Evolutionary conservation across 1,140 invertebrate species (phyloP).

Genomic region (Apis laboriosa): DNA sequence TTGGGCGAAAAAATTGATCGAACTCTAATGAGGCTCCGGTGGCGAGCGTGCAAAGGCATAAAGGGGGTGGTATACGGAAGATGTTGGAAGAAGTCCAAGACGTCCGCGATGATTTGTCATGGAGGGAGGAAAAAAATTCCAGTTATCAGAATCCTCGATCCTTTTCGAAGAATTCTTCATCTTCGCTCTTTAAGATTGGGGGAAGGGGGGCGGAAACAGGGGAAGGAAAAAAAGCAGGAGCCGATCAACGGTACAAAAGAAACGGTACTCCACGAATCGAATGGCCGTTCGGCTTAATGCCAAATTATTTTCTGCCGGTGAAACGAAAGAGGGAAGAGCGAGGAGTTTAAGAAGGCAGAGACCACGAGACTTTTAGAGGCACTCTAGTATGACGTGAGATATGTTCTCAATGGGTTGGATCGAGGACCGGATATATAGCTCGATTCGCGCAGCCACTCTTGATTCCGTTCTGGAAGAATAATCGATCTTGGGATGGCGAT

Average conservation of each 20-base stretch:
- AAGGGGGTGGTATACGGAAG: not conserved
- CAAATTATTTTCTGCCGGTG: constrained; percentile 64
- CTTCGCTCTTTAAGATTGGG: not conserved
- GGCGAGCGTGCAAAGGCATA: constrained; percentile 1
- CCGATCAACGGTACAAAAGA: constrained; percentile 61
- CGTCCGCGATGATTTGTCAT: not conserved
- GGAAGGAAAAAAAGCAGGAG: constrained; percentile 27
- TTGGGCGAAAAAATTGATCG: constrained; percentile 63
- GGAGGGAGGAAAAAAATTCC: constrained; percentile 10
- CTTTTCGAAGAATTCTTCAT: not conserved
- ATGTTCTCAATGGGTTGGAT: constrained; percentile 54
- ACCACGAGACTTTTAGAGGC: constrained; percentile 45
- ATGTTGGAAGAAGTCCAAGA: constrained; percentile 51
- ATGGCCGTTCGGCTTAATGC: constrained; percentile 61
- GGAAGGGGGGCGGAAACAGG: not conserved
- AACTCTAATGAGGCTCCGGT: constrained; percentile 37
- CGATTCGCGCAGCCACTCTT: constrained; percentile 29
- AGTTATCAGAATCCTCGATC: not conserved
- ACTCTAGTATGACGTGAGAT: constrained; percentile 54
- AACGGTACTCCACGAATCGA: constrained; percentile 51
- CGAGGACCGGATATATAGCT: constrained; percentile 4
- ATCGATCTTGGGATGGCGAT: constrained; percentile 41
- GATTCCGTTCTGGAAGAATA: constrained; percentile 51
- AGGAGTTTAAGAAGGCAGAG: constrained; percentile 11
- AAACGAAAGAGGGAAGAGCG: constrained; percentile 7